A percentile compares a stretch with the other conserved stretches of the same genome.
These are phyloP conservation scores for Erethizon dorsatum DNA, from an alignment of 2,797 vertebrate species.

Conservation along the genomic window DNA sequence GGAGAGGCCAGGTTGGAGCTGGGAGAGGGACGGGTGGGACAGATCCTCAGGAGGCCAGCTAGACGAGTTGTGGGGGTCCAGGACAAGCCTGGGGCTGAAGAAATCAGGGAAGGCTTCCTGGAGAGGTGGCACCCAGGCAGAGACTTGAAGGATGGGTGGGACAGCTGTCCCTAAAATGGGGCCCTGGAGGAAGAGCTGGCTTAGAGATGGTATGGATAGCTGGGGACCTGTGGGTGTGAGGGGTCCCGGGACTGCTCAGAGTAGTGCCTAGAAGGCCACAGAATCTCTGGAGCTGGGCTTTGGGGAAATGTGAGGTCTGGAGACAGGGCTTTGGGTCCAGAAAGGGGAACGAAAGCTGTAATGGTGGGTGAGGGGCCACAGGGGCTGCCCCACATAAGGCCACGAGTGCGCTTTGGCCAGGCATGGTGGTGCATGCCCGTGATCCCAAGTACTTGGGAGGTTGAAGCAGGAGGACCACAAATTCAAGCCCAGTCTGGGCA, in stretches of 20 bases:
- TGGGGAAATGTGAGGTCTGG: background rate
- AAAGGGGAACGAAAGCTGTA: background rate
- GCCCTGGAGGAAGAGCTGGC: background rate
- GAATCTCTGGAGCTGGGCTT: slow-evolving; percentile 9
- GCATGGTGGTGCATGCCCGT: background rate
- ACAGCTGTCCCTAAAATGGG: background rate
- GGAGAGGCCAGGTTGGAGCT: background rate
- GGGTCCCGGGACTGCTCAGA: background rate
- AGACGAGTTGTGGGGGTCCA: background rate
- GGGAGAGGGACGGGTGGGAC: background rate
- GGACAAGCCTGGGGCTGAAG: background rate
- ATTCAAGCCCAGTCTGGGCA: background rate
- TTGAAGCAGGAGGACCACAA: background rate
- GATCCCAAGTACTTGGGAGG: background rate
- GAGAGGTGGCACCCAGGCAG: background rate
- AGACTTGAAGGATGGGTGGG: background rate
- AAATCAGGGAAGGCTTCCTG: background rate
- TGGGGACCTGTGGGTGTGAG: background rate
- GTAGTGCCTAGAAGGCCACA: background rate
- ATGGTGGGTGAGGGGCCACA: no score
- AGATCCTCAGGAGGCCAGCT: background rate
- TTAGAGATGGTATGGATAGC: background rate
- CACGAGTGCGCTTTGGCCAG: background rate
- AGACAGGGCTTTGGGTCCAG: background rate
- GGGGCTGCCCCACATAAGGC: background rate